Evolutionary conservation across 2,797 vertebrate genomes (phyloP).

Genomic region (Harpagifer antarcticus): DNA sequence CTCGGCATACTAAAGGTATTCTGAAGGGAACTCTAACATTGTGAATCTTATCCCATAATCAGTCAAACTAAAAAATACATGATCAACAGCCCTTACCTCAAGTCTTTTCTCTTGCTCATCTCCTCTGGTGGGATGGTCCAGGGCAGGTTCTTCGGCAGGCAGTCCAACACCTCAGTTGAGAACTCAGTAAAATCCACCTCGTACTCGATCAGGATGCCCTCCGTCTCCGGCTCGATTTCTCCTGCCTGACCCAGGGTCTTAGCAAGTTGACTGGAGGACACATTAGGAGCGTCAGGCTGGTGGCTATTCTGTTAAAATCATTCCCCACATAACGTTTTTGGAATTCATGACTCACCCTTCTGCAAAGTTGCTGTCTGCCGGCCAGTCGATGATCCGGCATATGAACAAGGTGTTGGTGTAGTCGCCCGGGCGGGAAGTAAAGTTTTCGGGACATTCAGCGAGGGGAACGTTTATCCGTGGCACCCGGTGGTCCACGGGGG

Average conservation of each 20-base stretch:
- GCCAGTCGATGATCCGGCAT: constrained; percentile 94
- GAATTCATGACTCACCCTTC: constrained; percentile 86
- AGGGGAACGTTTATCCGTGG: constrained; percentile 92
- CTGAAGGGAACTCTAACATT: too few relatives aligned
- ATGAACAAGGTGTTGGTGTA: constrained; percentile 92
- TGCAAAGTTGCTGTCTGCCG: constrained; percentile 92
- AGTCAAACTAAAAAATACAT: background rate
- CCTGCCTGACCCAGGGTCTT: constrained; percentile 96
- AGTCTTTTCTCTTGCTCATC: constrained; percentile 89
- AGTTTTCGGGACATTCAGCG: constrained; percentile 91
- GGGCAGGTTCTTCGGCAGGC: constrained; percentile 90
- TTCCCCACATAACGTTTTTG: background rate
- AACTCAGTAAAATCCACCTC: constrained; percentile 96
- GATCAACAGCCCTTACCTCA: constrained; percentile 84
- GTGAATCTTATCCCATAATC: too few relatives aligned
- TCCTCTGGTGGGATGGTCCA: constrained; percentile 92
- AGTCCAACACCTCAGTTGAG: constrained; percentile 88
- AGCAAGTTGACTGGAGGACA: constrained; percentile 85
- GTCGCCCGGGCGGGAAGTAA: constrained; percentile 86
- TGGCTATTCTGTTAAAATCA: background rate
- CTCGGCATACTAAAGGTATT: too few relatives aligned
- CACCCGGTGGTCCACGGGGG: constrained; percentile 95
- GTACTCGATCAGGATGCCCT: constrained; percentile 94
- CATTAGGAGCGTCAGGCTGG: background rate
- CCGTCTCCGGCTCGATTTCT: constrained; percentile 97